Base-by-base conservation (phyloP, 2,888 invertebrate species). In the Blera fallax region DNA sequence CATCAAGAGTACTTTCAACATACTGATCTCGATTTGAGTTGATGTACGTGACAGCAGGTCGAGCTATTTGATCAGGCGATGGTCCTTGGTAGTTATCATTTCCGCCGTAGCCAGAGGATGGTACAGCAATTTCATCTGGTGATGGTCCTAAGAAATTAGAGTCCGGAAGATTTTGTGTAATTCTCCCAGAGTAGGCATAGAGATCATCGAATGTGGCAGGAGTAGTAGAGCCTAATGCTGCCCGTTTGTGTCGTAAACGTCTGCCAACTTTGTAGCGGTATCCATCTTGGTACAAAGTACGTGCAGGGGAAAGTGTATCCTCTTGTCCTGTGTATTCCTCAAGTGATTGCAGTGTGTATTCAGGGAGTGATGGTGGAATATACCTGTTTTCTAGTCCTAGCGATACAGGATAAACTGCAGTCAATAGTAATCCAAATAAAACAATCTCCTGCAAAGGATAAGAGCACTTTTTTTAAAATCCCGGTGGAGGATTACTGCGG, bases 101-200 rank as follows among this genome's bases (percentile, higher is more conserved):
- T 1, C 2, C 11, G 10, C 3, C 21, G 7, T 1, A 4, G 3
- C 11, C 16, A 10, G 18, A 43, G 10, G 37, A 16, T 10, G 64
- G 64, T n/a, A 65, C 45, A 4, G 74, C 52, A 24, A 69, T 69
- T 43, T 69, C 32, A n/a, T 77, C 77, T 0, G 78, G 70, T 2
- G 78, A 70, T 6, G 79, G 72, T 37, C 72, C 79, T 1, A 79
- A 7, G 11, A 54, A 64, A 37, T 79, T 54, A 7, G 79, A 72
- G 1, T 54, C 37, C 3, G 62, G 50, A 16, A 32, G 43, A 34
- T 60, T 14, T 10, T 72, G 43, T 32, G 50, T 40, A 3, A 40
- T 60, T 4, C 3, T 18, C 24, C 18, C 43, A 0, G 60, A 52
- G 2, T 69, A 29, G 0, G 40, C 32, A 6, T 78, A 50, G 1